A percentile compares a stretch with the other conserved stretches of the same genome.
Evolutionary conservation across 2,888 invertebrate genomes (phyloP).

Genomic region (Drosophila mimetica): DNA sequence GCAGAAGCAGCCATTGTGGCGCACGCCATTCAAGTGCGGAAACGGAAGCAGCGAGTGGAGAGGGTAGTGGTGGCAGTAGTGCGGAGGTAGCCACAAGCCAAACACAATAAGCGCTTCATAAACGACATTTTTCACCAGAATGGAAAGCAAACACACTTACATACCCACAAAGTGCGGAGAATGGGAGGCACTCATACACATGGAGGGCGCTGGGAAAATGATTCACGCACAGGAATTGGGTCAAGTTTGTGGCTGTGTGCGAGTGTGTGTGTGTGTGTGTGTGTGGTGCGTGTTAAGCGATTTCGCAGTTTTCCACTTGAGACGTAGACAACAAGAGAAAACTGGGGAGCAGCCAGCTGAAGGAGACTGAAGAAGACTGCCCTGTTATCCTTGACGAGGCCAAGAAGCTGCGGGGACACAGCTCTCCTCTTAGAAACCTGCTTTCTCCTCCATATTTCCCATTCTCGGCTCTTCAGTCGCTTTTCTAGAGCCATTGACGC

Average conservation of each 20-base stretch:
- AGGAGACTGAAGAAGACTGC: conserved; percentile 39
- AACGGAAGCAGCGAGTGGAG: conserved; percentile 64
- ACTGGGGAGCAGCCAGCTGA: conserved; percentile 11
- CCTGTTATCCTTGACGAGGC: conserved; percentile 65
- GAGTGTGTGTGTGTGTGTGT: conserved; percentile 24
- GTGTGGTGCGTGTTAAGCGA: conserved; percentile 63
- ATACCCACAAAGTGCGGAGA: conserved; percentile 1
- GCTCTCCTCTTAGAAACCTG: background rate
- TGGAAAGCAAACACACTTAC: conserved; percentile 66
- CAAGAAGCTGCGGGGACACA: conserved; percentile 38
- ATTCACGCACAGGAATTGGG: conserved; percentile 61
- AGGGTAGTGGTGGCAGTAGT: conserved; percentile 9
- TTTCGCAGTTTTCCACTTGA: conserved; percentile 71
- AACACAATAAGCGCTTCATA: conserved; percentile 80
- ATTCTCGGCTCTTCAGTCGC: background rate
- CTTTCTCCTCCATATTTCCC: background rate
- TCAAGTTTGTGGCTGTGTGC: conserved; percentile 60
- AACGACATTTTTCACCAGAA: conserved; percentile 76
- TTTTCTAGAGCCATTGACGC: conserved; percentile 36
- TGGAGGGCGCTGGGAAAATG: conserved; percentile 14
- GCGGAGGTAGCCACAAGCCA: conserved; percentile 61
- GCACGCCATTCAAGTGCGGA: conserved; percentile 77
- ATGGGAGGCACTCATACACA: conserved; percentile 5
- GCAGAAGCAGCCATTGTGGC: conserved; percentile 62
- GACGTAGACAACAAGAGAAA: conserved; percentile 67